Evolutionary conservation across 2,113 vertebrate genomes (phyloP), one percentile per base, ranked within the genome.

Genomic region (Hylia prasina): DNA sequence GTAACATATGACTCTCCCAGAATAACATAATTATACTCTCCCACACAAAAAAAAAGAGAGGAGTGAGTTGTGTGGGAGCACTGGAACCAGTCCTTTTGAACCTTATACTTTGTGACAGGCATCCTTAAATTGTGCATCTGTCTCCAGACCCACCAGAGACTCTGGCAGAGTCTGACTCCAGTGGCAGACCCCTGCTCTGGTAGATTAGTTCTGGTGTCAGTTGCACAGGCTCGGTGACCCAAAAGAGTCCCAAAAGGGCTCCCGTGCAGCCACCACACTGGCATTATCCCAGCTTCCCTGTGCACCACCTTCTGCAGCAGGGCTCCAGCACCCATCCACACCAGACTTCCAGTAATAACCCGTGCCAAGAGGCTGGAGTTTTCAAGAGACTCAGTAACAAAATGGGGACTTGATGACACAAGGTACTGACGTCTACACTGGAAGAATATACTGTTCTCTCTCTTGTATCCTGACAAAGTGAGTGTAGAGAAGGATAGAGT

Each of bases 71-170:
- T 71, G 37, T 76, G 24, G 14, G n/a, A 81, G 72, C 18, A n/a
- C 20, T 75, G 61, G 37, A 91, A 60, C 31, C 73, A 45, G 28
- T 33, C 65, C 45, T 82, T 90, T 82, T 94, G 91, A 95, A 79
- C 1, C 15, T 94, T 89, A 96, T 76, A 57, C 37, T 37, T 93
- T 91, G 37, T 96, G 95, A 93, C 91, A 96, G 70, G 42, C 61
- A 2, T 69, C 72, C 30, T 77, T 89, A 82, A 94, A 84, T 76
- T 22, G 61, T 84, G 66, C 94, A 93, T 69, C 94, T 95, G 93
- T 72, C 89, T 94, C 90, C 1, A 7, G 69, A 92, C 61, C 40
- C 87, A 84, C 42, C 51, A 61, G 65, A 80, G 93, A 84, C 60
- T 84, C 72, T 4, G 10, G 35, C 77, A 87, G 50, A 87, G 68